Percentiles rank a stretch among this genome's conserved stretches.
Evolutionary conservation across 2,888 invertebrate genomes (phyloP).

Genomic region (Penaeus monodon): DNA sequence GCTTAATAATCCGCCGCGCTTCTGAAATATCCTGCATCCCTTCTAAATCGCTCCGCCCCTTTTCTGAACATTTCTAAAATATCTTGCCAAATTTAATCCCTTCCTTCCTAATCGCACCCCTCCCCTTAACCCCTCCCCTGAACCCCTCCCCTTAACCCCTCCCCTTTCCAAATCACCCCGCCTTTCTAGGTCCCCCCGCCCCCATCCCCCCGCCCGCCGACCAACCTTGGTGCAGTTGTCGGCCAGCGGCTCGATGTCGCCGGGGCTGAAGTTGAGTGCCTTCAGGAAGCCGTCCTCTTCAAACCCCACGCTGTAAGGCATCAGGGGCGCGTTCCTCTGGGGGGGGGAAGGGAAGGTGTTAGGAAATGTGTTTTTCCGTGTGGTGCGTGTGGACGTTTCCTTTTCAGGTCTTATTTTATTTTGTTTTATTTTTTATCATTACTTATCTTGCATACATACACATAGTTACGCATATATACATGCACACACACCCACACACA

Average conservation of each 20-base stretch:
- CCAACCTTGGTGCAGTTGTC: slow-evolving; percentile 55
- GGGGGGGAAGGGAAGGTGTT: background rate
- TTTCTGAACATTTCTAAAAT: too few relatives aligned
- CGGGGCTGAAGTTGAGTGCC: slow-evolving; percentile 44
- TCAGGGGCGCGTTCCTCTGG: slow-evolving; percentile 40
- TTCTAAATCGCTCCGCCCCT: too few relatives aligned
- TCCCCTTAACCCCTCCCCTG: background rate
- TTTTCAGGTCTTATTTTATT: too few relatives aligned
- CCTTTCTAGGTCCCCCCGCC: background rate
- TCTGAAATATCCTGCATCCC: too few relatives aligned
- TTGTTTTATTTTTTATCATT: too few relatives aligned
- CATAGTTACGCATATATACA: too few relatives aligned
- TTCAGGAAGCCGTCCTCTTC: slow-evolving; percentile 58
- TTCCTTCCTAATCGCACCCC: too few relatives aligned
- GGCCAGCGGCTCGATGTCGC: slow-evolving; percentile 49
- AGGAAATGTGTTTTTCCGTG: background rate
- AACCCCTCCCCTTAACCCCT: background rate
- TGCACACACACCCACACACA: too few relatives aligned
- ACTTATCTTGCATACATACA: too few relatives aligned
- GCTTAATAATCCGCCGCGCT: too few relatives aligned
- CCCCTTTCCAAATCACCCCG: background rate
- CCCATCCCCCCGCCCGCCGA: background rate
- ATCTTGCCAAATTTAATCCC: too few relatives aligned
- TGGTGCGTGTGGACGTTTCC: too few relatives aligned
- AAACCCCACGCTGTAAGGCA: slow-evolving; percentile 56